Conservation (phyloP, 2,888 invertebrate species). For the Nomada ruficornis region DNA sequence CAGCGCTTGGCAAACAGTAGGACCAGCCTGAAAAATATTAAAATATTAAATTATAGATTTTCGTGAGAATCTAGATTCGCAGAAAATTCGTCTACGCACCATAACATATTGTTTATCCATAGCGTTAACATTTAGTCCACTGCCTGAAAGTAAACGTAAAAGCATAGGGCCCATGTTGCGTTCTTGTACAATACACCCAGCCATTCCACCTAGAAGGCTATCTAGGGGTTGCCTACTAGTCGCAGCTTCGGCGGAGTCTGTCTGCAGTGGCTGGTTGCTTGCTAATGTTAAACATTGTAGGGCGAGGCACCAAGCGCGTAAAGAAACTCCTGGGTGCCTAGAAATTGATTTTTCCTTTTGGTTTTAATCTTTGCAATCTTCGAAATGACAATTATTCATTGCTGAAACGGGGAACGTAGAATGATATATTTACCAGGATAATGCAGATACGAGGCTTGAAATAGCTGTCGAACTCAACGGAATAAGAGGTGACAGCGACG, state of each 20-base stretch:
- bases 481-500: conserved; percentile 87
- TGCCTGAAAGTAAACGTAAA: conserved; percentile 88
- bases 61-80: neutral
- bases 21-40: conserved; percentile 87
- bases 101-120: conserved; percentile 86
- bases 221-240: conserved; percentile 78
- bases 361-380: neutral
- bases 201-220: conserved; percentile 86
- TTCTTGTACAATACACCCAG: conserved; percentile 88
- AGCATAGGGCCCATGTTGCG: conserved; percentile 89
- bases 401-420: conserved; percentile 1
- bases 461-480: conserved; percentile 88
- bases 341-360: conserved; percentile 23
- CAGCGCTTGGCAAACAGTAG: conserved; percentile 90
- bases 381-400: neutral
- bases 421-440: conserved; percentile 85
- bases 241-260: conserved; percentile 75
- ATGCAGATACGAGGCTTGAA: conserved; percentile 88
- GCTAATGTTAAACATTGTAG: conserved; percentile 91
- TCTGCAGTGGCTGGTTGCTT: conserved; percentile 86
- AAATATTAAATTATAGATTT: neutral
- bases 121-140: conserved; percentile 85
- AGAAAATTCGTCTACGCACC: conserved; percentile 69
- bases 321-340: conserved; percentile 88
- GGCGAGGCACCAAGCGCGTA: conserved; percentile 92